Conservation (phyloP, 2,888 invertebrate genomes). For the Hemaris fuciformis region DNA sequence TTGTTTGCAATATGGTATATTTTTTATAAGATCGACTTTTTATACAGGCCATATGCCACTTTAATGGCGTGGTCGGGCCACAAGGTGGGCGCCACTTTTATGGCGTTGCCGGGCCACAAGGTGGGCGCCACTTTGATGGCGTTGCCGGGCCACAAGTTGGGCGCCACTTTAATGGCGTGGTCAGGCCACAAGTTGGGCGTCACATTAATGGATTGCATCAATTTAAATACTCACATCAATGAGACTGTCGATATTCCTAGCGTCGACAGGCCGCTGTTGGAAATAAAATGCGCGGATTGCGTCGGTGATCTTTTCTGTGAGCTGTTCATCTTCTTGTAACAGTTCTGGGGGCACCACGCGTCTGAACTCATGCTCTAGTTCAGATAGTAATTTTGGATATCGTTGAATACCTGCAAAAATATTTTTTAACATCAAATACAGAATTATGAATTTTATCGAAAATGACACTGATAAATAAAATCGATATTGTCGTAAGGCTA, state of each 20-base stretch:
- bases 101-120: too few species aligned
- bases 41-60: too few species aligned
- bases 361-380: constrained; percentile 79
- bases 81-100: too few species aligned
- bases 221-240: constrained; percentile 67
- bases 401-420: constrained; percentile 76
- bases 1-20: too few species aligned
- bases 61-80: too few species aligned
- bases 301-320: constrained; percentile 56
- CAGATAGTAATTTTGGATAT: constrained; percentile 78
- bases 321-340: constrained; percentile 51
- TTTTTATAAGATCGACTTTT: too few species aligned
- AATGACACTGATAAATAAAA: neutral
- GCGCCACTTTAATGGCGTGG: too few species aligned
- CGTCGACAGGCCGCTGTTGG: constrained; percentile 76
- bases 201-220: too few species aligned
- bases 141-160: too few species aligned
- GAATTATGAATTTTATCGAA: neutral
- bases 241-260: constrained; percentile 79
- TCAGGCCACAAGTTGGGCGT: too few species aligned
- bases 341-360: constrained; percentile 82
- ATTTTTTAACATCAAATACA: neutral
- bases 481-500: too few species aligned
- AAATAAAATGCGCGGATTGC: constrained; percentile 82
- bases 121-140: too few species aligned